A percentile compares a stretch with the other conserved stretches of the same genome.
These are phyloP conservation scores for Probaryconus sp. DNA, from an alignment of 1,140 invertebrate genomes.

Conservation along the genomic window DNA sequence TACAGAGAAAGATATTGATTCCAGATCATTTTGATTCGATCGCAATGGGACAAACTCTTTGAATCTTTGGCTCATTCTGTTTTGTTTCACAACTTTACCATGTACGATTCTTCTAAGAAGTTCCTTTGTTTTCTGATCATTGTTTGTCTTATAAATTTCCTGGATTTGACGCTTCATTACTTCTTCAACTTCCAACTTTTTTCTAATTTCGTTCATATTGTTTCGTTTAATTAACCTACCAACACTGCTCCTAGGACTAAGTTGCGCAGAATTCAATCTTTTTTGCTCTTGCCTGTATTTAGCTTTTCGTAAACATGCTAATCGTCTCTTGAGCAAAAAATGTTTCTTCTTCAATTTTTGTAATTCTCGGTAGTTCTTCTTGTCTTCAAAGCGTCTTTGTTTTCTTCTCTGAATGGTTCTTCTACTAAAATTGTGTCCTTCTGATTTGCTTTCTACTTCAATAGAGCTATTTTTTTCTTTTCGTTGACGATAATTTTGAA, in stretches of 20 bases:
- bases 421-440: neutral
- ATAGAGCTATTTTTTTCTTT: neutral
- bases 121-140: too few species aligned
- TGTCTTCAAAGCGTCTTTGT: constrained; percentile 1
- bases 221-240: too few species aligned
- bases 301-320: constrained; percentile 7
- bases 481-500: neutral
- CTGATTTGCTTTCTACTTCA: neutral
- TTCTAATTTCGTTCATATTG: too few species aligned
- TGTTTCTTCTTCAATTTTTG: constrained; percentile 3
- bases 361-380: constrained; percentile 2
- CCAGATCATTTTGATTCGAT: too few species aligned
- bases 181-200: too few species aligned
- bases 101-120: too few species aligned
- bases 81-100: too few species aligned
- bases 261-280: neutral
- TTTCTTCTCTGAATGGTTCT: constrained; percentile 9
- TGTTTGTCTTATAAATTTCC: too few species aligned
- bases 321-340: constrained; percentile 1
- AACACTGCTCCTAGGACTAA: neutral
- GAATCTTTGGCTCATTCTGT: too few species aligned
- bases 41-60: too few species aligned
- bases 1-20: too few species aligned
- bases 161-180: too few species aligned
- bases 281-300: constrained; percentile 6